Evolutionary conservation across 2,797 vertebrate genomes (phyloP).

Genomic region (Gallinago nigripennis): DNA sequence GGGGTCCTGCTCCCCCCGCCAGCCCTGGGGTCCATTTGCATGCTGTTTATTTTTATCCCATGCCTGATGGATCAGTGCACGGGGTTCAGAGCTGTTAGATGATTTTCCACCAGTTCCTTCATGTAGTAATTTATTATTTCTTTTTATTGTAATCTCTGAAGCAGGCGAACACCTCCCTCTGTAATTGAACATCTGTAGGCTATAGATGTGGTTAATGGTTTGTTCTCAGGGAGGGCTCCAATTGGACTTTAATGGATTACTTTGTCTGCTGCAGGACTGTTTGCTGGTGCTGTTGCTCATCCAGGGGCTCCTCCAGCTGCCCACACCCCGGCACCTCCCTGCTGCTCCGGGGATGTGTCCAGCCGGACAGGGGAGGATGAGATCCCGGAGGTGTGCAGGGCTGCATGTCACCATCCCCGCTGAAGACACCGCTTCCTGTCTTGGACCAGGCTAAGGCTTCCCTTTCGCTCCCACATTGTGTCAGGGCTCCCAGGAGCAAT

Average conservation of each 20-base stretch:
- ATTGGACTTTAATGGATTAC: background rate
- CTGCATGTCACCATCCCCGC: background rate
- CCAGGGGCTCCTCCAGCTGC: background rate
- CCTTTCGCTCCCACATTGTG: background rate
- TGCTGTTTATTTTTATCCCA: background rate
- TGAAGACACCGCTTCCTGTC: background rate
- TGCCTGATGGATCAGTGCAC: rapidly evolving
- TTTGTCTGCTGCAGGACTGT: background rate
- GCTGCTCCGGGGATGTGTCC: rapidly evolving
- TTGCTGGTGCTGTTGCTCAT: rapidly evolving
- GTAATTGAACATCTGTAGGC: background rate
- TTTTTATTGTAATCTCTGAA: background rate
- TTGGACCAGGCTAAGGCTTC: background rate
- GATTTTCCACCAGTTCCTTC: background rate
- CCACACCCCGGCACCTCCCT: rapidly evolving
- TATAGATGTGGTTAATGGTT: background rate
- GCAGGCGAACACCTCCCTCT: background rate
- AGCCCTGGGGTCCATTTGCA: background rate
- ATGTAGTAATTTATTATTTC: background rate
- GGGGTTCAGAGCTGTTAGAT: background rate
- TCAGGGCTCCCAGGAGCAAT: background rate
- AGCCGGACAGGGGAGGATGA: background rate
- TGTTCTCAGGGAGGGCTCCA: background rate
- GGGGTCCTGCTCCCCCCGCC: background rate
- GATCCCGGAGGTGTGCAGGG: background rate